Evolutionary conservation across 1,140 invertebrate species (phyloP), one percentile per base, ranked within the genome.

Genomic region (Helicoverpa armigera): DNA sequence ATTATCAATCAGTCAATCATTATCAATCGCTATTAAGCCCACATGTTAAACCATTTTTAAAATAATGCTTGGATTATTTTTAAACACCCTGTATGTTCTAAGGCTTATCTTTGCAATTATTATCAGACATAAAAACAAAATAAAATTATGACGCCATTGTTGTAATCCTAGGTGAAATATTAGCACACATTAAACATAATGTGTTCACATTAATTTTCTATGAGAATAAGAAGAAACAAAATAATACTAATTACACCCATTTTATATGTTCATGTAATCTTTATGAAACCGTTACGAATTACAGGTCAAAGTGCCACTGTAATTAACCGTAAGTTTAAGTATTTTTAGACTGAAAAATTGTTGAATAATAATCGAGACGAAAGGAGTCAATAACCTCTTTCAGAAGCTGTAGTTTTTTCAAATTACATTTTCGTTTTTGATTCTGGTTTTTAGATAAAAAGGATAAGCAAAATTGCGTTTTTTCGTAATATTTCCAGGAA

Each of bases 81-180:
- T 3, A 69, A 69, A 51, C 65, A 69, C 43, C 65, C 65, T 50
- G 65, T 69, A 35, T n/a, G 18, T 50, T 13, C 3, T 11, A 13
- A 50, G 16, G 43, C n/a, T 69, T 69, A 69, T 69, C 65, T 69
- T 69, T 12, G 63, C 14, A 18, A 67, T 48, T 48, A 16, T 69
- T 18, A 48, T 35, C 35, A 14, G 60, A 63, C 29, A 63, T 23
- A 63, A 63, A 65, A 65, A 48, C 61, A 65, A 16, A n/a, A 11
- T 11, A 12, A 23, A 48, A 23, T 69, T 69, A 51, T 23, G 65
- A 50, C 43, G n/a, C 5, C 16, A 18, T 23, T 69, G 48, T 69
- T 69, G 4, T 18, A 69, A 69, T 50, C 43, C 65, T 2, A 50
- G n/a, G 11, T 50, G 50, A 69, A 69, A 48, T 43, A 69, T 69